Evolutionary conservation across 1,140 invertebrate genomes (phyloP).

Genomic region (Doryteuthis pealeii): DNA sequence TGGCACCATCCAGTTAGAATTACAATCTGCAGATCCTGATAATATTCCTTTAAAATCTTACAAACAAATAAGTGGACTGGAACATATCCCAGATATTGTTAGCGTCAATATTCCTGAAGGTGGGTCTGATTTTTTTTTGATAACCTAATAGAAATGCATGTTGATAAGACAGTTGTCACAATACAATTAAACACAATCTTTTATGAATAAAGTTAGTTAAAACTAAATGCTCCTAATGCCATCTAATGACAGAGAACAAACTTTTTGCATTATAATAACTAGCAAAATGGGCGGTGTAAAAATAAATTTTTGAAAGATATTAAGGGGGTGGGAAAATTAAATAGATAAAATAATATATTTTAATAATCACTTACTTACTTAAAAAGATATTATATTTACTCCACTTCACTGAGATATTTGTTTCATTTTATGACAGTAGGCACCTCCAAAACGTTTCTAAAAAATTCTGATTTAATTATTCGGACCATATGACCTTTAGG

Average conservation of each 20-base stretch:
- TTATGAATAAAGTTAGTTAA: no score
- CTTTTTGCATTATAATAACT: neutral
- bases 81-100: slow-evolving; percentile 60
- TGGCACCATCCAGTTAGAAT: slow-evolving; percentile 59
- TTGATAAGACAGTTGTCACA: no score
- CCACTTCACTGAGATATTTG: no score
- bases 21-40: slow-evolving; percentile 58
- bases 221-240: no score
- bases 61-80: slow-evolving; percentile 43
- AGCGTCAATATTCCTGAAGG: slow-evolving; percentile 54
- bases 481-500: no score
- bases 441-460: no score
- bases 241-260: no score
- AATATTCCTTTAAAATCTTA: slow-evolving; percentile 57
- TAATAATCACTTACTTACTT: neutral
- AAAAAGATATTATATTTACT: neutral
- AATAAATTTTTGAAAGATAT: no score
- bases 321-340: no score
- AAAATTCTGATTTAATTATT: no score
- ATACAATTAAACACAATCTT: no score
- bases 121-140: slow-evolving; percentile 20
- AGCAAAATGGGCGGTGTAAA: neutral
- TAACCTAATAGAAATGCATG: neutral
- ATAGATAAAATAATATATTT: neutral
- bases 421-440: no score